Evolutionary conservation across 2,888 invertebrate genomes (phyloP).

Genomic region (Rhyacophila evoluta): DNA sequence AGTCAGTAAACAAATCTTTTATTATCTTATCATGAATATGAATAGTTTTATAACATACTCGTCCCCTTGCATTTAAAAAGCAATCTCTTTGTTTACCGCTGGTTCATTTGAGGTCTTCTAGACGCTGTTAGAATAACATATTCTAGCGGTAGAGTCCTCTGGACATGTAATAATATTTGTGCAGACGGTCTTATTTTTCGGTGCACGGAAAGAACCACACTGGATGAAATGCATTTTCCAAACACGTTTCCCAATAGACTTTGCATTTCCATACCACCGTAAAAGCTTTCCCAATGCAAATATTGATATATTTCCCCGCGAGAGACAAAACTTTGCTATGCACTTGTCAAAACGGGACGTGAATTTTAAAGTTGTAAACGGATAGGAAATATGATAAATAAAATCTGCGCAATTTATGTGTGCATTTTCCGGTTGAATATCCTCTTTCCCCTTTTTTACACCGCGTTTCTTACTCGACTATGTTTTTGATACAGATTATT

Average conservation of each 20-base stretch:
- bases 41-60: too few relatives aligned
- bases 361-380: background rate
- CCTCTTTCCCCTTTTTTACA: too few relatives aligned
- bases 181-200: background rate
- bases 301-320: constrained; percentile 14
- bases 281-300: constrained; percentile 5
- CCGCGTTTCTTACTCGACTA: too few relatives aligned
- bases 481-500: too few relatives aligned
- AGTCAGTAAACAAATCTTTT: too few relatives aligned
- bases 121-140: background rate
- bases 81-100: too few relatives aligned
- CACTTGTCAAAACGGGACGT: background rate
- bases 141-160: background rate
- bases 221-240: background rate
- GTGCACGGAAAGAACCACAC: background rate
- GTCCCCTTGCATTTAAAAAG: too few relatives aligned
- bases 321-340: background rate
- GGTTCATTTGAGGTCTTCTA: background rate
- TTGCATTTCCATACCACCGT: background rate
- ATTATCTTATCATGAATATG: too few relatives aligned
- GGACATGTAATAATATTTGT: background rate
- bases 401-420: too few relatives aligned
- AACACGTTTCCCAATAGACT: background rate
- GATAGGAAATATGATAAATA: too few relatives aligned
- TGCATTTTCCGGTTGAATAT: too few relatives aligned